Conservation (phyloP, 2,797 vertebrate genomes). For the Urocyon cinereoargenteus region DNA sequence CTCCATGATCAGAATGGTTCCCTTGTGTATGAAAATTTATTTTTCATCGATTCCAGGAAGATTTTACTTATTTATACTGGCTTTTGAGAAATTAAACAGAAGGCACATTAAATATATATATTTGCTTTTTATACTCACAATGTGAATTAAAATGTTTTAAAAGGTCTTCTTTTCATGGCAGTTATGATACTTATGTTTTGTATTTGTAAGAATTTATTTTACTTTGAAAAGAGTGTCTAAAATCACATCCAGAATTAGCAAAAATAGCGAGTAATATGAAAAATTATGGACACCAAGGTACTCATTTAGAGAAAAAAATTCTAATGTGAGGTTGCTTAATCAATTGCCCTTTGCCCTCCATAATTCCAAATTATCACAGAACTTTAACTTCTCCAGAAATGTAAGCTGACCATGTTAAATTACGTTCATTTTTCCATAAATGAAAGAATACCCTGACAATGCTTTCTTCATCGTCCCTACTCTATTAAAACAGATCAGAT, state of each 20-base stretch:
- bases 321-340: background rate
- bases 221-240: constrained; percentile 38
- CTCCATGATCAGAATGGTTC: background rate
- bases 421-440: constrained; percentile 2
- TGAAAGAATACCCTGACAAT: constrained; percentile 4
- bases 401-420: background rate
- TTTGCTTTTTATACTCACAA: background rate
- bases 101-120: background rate
- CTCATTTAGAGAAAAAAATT: constrained; percentile 18
- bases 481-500: constrained; percentile 74
- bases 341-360: background rate
- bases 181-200: background rate
- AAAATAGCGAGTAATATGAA: background rate
- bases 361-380: background rate
- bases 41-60: constrained; percentile 25
- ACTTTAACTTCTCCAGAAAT: background rate
- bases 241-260: background rate
- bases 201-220: background rate
- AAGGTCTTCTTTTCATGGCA: background rate
- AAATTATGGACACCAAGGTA: background rate
- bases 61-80: background rate
- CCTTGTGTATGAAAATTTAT: background rate
- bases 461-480: background rate
- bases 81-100: constrained; percentile 69
- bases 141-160: constrained; percentile 22